Base-by-base conservation (phyloP, 2,113 vertebrate genomes). In the Entomyzon cyanotis region DNA sequence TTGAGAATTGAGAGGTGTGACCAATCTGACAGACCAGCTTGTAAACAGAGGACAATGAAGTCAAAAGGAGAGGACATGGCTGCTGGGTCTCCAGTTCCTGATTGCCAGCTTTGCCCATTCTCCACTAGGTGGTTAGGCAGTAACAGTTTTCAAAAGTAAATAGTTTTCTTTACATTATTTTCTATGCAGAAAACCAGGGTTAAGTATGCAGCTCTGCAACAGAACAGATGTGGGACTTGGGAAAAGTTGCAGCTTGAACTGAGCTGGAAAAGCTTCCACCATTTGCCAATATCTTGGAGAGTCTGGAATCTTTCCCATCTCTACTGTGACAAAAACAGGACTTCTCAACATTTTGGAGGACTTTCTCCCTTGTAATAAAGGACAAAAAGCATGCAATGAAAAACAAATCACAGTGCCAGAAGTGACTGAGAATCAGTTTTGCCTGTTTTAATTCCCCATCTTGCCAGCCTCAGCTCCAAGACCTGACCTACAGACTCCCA, bases 201-300 rank as follows among this genome's bases (percentile, higher is more conserved):
- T 84, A 87, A 93, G 39, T 50, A n/a, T 73, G 42, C 10, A 10
- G 55, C 27, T 93, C 71, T 94, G 64, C 63, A 74, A 47, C 33
- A 81, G 59, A 94, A 82, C 75, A 84, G 79, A 83, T 81, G 83
- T 88, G 59, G 50, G 68, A 74, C 68, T 55, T 80, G 68, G 60
- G 82, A 50, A 85, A 95, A 67, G 37, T 20, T 69, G 39, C 30
- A 77, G 75, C 81, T 41, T 83, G 79, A 90, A 50, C 71, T 95
- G 73, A 93, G 8, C n/a, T 95, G 79, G 47, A 89, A 95, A 90
- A 84, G 8, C 42, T 95, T 96, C 83, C 47, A 62, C 33, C 50
- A 56, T 89, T 93, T 93, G 94, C 80, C 91, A 95, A 1, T 84
- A 52, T 92, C 89, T 93, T 84, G 89, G 52, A 93, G 92, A 90